These are phyloP conservation scores for Mormyrus proboscirostris DNA, from an alignment of 2,797 vertebrate species.

Conservation along the genomic window DNA sequence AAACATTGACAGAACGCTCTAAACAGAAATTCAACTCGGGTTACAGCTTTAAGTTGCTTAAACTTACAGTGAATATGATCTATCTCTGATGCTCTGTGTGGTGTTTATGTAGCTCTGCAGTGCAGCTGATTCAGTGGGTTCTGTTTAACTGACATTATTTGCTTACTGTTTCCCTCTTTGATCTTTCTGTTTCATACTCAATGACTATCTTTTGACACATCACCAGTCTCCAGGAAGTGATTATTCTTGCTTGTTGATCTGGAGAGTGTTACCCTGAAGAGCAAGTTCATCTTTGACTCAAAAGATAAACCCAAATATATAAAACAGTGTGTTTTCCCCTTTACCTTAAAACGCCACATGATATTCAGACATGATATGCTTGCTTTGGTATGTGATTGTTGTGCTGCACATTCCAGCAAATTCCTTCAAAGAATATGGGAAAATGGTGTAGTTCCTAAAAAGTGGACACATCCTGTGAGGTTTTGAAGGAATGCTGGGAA, in stretches of 20 bases:
- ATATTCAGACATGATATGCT: not conserved
- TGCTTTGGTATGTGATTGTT: not conserved
- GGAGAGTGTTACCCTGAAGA: not conserved
- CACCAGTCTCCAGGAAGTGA: not conserved
- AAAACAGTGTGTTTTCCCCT: not conserved
- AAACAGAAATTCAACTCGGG: not conserved
- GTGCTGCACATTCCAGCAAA: not conserved
- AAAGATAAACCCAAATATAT: not conserved
- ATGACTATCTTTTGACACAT: not conserved
- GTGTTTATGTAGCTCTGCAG: not conserved
- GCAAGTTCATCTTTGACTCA: not conserved
- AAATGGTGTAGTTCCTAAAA: not conserved
- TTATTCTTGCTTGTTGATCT: not conserved
- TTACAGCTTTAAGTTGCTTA: not conserved
- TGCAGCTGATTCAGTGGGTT: not conserved
- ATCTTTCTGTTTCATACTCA: not conserved
- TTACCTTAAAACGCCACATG: not conserved
- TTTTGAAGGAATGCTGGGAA: not conserved
- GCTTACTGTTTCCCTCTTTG: not conserved
- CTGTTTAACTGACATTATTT: not conserved
- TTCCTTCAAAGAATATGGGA: not conserved
- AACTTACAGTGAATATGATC: not conserved
- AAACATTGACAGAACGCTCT: not conserved
- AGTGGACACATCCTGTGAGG: not conserved
- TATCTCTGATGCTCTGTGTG: not conserved